Evolutionary conservation across 1,140 invertebrate genomes (phyloP).

Genomic region (Orius insidiosus): DNA sequence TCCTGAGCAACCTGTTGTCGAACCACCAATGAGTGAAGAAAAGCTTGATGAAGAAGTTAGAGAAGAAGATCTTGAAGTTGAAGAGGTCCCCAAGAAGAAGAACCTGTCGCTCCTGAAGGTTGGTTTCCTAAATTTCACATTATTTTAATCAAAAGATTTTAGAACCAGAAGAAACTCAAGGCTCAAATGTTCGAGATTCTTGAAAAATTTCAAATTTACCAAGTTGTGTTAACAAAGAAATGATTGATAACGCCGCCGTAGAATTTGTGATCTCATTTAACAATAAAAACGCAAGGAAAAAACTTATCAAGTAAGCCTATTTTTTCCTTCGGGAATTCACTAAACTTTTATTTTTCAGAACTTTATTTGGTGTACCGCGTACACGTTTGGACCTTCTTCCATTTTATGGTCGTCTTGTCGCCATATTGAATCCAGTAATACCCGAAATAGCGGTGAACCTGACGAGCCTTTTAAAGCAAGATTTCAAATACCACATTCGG

Average conservation of each 20-base stretch:
- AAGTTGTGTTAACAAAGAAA: constrained; percentile 88
- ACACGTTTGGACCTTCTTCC: constrained; percentile 86
- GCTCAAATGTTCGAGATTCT: constrained; percentile 27
- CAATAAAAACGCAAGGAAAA: constrained; percentile 85
- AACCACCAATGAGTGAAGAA: constrained; percentile 43
- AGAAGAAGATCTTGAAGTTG: constrained; percentile 30
- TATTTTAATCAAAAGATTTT: too few relatives aligned
- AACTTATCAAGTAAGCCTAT: constrained; percentile 47
- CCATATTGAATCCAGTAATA: constrained; percentile 73
- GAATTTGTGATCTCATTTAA: constrained; percentile 91
- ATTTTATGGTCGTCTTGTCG: constrained; percentile 87
- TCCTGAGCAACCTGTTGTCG: constrained; percentile 1
- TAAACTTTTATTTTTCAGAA: constrained; percentile 33
- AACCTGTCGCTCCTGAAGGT: constrained; percentile 27
- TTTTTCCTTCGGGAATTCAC: neutral
- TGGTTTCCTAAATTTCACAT: too few relatives aligned
- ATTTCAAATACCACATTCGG: constrained; percentile 87
- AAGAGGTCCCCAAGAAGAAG: constrained; percentile 26
- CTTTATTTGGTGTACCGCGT: constrained; percentile 62
- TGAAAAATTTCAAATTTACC: constrained; percentile 72
- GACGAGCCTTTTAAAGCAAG: constrained; percentile 71
- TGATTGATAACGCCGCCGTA: constrained; percentile 91
- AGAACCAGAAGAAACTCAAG: constrained; percentile 22
- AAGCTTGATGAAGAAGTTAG: constrained; percentile 60
- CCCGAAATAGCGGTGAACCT: constrained; percentile 71